Evolutionary conservation across 2,888 invertebrate species (phyloP).

Genomic region (Nephrotoma flavescens): DNA sequence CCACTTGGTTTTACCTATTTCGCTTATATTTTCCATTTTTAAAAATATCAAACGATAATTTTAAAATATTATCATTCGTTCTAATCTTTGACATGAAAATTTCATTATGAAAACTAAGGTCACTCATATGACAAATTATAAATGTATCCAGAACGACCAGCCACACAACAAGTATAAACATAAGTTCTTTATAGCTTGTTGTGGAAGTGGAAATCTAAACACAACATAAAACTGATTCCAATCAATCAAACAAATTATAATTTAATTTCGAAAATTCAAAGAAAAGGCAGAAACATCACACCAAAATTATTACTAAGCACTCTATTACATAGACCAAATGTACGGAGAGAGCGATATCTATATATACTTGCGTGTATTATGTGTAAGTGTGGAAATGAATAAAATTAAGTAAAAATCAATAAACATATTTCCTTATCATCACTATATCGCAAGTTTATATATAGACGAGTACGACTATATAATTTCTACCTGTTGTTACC

Average conservation of each 20-base stretch:
- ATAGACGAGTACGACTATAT: not conserved
- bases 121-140: not conserved
- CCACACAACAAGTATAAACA: not conserved
- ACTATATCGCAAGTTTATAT: not conserved
- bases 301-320: not conserved
- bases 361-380: not conserved
- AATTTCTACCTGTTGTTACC: not conserved
- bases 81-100: not conserved
- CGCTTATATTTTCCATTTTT: too few species aligned
- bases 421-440: not conserved
- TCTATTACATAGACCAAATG: not conserved
- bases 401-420: not conserved
- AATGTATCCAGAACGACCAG: not conserved
- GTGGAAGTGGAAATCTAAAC: not conserved
- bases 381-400: not conserved
- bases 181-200: not conserved
- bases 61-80: not conserved
- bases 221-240: not conserved
- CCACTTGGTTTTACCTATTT: not conserved
- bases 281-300: not conserved
- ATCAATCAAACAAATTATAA: not conserved
- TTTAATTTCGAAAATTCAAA: not conserved
- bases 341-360: not conserved
- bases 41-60: not conserved
- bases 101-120: not conserved